These are phyloP conservation scores for Melanaphis sacchari DNA, from an alignment of 1,140 invertebrate species.

Conservation along the genomic window DNA sequence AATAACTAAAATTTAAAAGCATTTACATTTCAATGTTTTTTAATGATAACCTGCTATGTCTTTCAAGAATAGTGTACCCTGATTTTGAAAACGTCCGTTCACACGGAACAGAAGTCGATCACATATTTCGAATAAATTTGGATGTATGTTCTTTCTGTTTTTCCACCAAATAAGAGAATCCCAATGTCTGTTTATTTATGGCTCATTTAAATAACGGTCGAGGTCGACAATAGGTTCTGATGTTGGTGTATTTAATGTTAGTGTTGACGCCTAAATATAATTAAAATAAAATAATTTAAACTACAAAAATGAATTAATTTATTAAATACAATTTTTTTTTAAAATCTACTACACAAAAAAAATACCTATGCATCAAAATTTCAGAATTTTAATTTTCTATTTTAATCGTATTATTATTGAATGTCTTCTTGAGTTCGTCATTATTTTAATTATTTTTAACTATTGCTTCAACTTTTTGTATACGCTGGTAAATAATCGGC, in stretches of 20 bases:
- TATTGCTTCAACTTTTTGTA: constrained; percentile 1
- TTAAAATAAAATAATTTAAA: background rate
- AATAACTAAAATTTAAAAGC: too few relatives aligned
- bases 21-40: background rate
- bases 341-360: too few relatives aligned
- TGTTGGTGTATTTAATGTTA: constrained; percentile 19
- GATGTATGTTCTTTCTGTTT: background rate
- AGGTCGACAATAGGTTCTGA: constrained; percentile 57
- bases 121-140: constrained; percentile 2
- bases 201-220: constrained; percentile 59
- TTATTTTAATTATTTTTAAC: background rate
- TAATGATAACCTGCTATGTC: constrained; percentile 22
- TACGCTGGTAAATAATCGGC: background rate
- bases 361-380: constrained; percentile 17
- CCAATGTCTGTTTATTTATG: constrained; percentile 55
- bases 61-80: constrained; percentile 41
- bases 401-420: background rate
- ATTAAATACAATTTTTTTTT: background rate
- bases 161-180: constrained; percentile 57
- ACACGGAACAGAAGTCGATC: constrained; percentile 35
- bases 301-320: background rate
- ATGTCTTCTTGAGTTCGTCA: background rate
- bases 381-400: background rate
- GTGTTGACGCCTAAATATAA: background rate
- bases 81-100: constrained; percentile 53